Base-by-base conservation (phyloP, 2,888 invertebrate species). In the Globia sparganii region DNA sequence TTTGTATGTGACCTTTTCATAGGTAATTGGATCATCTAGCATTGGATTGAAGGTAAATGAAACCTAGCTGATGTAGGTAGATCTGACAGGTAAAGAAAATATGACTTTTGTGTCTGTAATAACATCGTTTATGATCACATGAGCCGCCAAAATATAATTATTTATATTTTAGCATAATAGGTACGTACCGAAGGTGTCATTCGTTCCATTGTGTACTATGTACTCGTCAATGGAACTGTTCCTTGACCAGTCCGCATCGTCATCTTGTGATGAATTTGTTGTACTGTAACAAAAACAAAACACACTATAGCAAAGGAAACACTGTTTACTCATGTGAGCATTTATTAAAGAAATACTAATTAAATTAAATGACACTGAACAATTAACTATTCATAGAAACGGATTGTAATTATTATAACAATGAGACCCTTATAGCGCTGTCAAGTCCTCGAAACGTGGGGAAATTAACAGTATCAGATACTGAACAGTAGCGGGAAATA, bases 241-340 rank as follows among this genome's bases (percentile, higher is more conserved):
- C 81, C 91, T 91, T n/a, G 93, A 66, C 96, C 96, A 96, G 76
- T 96, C 96, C 31, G 96, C 86, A 67, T 96, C 96, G 77, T 96
- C 96, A 65, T 96, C 96, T 91, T 94, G 95, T 58, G 94, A 90
- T 31, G 94, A 90, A 87, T 91, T 94, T 75, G 94, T 90, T 75
- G 94, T 88, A 85, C 96, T 96, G 93, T 37, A 95, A 95, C 90
- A 93, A 94, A 87, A 78, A 28, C n/a, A 75, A 82, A 74, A 73
- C 72, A 40, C 70, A 4, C 66, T 78, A 25, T 21, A 66, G 76
- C 66, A 71, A 53, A 62, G 28, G 46, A 56, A 11, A n/a, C 15
- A 40, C n/a, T 67, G 31, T 68, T 43, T 53, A 34, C 4, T 21
- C 3, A 11, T 43, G 56, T 15, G 13, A 65, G 53, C n/a, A 66